Base-by-base conservation (phyloP, 2,797 vertebrate genomes). In the Xenopus petersii region DNA sequence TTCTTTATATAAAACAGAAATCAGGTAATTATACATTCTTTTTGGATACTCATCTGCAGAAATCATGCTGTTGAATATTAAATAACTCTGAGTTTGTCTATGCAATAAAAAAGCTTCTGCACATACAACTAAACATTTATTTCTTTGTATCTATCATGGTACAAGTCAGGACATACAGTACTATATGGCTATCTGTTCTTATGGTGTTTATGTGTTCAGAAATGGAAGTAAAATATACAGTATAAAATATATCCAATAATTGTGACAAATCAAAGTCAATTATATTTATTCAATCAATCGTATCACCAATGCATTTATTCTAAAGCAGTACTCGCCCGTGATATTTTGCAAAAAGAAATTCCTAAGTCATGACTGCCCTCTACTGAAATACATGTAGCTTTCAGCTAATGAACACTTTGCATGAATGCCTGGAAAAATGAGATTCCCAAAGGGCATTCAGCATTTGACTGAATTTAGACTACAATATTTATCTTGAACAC, bases 321-420 rank as follows among this genome's bases (percentile, higher is more conserved):
- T 73, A 33, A 51, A 24, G 64, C 42, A 61, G 65, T 60, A 4
- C 51, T 42, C 9, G 64, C 24, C 62, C 42, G 48, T 84, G 83
- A 54, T 33, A 47, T 85, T 84, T 81, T 84, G 90, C 80, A 88
- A 90, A 88, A 83, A 90, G 88, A 81, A 88, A 92, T 95, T 93
- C 83, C 82, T 94, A 88, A 90, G 92, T 72, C 82, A 82, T 91
- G 91, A 92, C 92, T 93, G 93, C 94, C 93, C 94, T 95, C 94
- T 94, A 86, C 94, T 80, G 94, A 95, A 91, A 91, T 84, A 81
- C 85, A 83, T 85, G 67, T 84, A 77, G 83, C 79, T 81, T 65
- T 88, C 88, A 92, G 91, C 87, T 83, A 79, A 79, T 79, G 71
- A 79, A 70, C 15, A 74, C 26, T 64, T 49, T 70, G 47, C 67